A percentile compares a stretch with the other conserved stretches of the same genome.
Conservation (phyloP, 2,113 vertebrate species). For the Anser cygnoides region DNA sequence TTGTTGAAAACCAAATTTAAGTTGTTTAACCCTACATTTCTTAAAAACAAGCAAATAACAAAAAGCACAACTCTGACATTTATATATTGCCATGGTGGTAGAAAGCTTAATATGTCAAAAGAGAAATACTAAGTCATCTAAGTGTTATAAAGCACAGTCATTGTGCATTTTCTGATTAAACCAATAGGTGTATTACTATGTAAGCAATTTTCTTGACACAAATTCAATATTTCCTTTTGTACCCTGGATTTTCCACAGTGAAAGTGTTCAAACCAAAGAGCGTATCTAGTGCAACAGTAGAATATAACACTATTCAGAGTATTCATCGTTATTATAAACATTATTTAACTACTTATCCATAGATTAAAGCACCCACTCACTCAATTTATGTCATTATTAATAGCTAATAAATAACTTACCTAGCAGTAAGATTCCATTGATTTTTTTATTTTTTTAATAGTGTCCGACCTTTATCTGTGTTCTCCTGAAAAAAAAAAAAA, state of each 20-base stretch:
- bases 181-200: slow-evolving; percentile 47
- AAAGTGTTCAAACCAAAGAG: not conserved
- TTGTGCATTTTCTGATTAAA: slow-evolving; percentile 70
- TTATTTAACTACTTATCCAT: not conserved
- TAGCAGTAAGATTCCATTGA: not conserved
- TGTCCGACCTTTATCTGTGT: not conserved
- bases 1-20: not conserved
- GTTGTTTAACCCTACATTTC: not conserved
- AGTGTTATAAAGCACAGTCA: slow-evolving; percentile 57
- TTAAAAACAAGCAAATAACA: not conserved
- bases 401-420: not conserved
- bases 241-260: slow-evolving; percentile 19
- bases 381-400: not conserved
- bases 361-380: not conserved
- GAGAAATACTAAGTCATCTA: not conserved
- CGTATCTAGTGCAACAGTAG: not conserved
- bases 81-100: slow-evolving; percentile 1
- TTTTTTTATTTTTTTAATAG: not conserved
- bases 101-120: slow-evolving; percentile 31
- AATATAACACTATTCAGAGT: not conserved
- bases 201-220: slow-evolving; percentile 66
- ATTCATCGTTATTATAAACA: not conserved
- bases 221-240: slow-evolving; percentile 61
- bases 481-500: not conserved
- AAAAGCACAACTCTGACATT: not conserved